Base-by-base conservation (phyloP, 2,113 vertebrate genomes). In the Leptobrachium leishanense region DNA sequence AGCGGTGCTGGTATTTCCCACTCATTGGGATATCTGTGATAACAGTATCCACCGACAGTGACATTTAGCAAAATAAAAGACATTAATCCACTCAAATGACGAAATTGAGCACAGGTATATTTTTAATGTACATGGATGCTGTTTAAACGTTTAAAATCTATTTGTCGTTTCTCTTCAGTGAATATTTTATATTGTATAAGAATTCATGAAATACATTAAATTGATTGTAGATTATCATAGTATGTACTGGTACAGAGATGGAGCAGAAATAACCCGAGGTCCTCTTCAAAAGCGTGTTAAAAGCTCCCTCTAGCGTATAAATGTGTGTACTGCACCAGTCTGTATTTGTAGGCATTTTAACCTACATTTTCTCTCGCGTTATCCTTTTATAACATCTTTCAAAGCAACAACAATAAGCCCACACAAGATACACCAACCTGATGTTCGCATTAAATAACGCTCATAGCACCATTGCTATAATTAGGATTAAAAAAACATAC, bases 251-350 rank as follows among this genome's bases (percentile, higher is more conserved):
- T n/a, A 12, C 63, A 7, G 2, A 74, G 12, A 79, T 44, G 6
- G 11, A 31, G 81, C 72, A 7, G 69, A 43, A 46, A 57, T 81
- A 74, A 65, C 43, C 76, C 74, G 55, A 79, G 15, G n/a, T 57
- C 66, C 42, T n/a, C 77, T 65, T 74, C 86, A 93, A 92, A 84
- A 75, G 85, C 88, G 88, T 90, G 86, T 70, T 81, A 68, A 85
- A 91, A 81, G 88, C 92, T 90, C 90, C 94, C 87, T 93, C 93
- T 91, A 91, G 93, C 89, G 93, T 85, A 82, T 1, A 15, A 31
- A 81, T 0, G 0, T 0, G 50, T 77, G 13, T 43, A 85, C 43
- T 75, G 70, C 90, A 76, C 15, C 20, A 43, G 39, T 7, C 46
- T 68, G 40, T 44, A 39, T 50, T n/a, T n/a, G n/a, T n/a, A n/a